phyloP scores from a whole-genome alignment of 2,113 vertebrate species.

The Daubentonia madagascariensis region DNA sequence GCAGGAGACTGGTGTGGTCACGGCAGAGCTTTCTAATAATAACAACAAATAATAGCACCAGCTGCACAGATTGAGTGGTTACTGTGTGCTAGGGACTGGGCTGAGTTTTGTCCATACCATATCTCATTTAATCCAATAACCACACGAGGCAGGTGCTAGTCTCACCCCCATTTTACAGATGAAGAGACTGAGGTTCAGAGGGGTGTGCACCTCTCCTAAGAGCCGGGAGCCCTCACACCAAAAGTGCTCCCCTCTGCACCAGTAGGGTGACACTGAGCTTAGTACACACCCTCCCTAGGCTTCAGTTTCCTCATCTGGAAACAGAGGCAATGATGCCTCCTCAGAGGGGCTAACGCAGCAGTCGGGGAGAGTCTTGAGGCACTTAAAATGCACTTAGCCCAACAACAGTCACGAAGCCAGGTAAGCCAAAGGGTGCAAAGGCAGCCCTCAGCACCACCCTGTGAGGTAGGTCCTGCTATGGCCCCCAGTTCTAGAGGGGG shows the following conservation, averaged over 20 bases:
- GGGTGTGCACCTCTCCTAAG: neutral
- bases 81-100: neutral
- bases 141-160: neutral
- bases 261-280: neutral
- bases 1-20: neutral
- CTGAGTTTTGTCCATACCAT: too few species aligned
- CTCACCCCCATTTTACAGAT: neutral
- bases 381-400: neutral
- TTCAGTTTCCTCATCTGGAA: neutral
- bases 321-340: neutral
- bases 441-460: neutral
- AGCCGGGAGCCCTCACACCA: too few species aligned
- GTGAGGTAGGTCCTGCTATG: neutral
- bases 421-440: too few species aligned
- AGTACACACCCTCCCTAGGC: neutral
- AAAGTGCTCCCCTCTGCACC: too few species aligned
- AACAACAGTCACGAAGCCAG: neutral
- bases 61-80: neutral
- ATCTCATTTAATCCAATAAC: neutral
- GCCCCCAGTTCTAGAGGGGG: neutral
- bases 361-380: fast-evolving
- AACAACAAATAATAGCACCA: neutral
- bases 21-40: neutral
- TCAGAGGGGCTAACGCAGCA: neutral
- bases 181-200: neutral